A percentile compares a stretch with the other conserved stretches of the same genome.
phyloP scores from a whole-genome alignment of 2,113 vertebrate species.

The Microtus oregoni region DNA sequence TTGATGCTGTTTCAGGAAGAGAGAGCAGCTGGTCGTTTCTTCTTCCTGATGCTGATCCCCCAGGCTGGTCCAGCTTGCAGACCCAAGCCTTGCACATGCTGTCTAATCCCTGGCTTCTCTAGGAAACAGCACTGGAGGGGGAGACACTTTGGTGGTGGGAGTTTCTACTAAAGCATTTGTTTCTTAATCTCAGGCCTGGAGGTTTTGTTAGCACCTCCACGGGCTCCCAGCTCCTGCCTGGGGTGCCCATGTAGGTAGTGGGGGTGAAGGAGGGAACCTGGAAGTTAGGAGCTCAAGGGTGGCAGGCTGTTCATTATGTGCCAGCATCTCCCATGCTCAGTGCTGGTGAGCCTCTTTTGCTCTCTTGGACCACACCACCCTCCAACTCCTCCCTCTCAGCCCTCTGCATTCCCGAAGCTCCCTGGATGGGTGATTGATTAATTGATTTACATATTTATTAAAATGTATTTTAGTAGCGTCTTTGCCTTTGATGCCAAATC shows the following conservation, averaged over 20 bases:
- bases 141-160: neutral
- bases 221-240: neutral
- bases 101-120: slow-evolving; percentile 14
- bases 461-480: slow-evolving; percentile 72
- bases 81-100: neutral
- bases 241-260: neutral
- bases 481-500: slow-evolving; percentile 71
- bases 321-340: neutral
- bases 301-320: neutral
- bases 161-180: neutral
- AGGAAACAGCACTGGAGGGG: neutral
- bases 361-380: neutral
- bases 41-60: slow-evolving; percentile 43
- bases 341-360: neutral
- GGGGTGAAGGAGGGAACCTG: neutral
- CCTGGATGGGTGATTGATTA: slow-evolving; percentile 75
- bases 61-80: neutral
- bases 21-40: slow-evolving; percentile 51
- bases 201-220: neutral
- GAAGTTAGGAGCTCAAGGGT: neutral
- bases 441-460: slow-evolving; percentile 80
- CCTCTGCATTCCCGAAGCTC: slow-evolving; percentile 23
- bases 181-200: neutral
- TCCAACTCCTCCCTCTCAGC: slow-evolving; percentile 35
- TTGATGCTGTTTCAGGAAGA: neutral